Base-by-base conservation (phyloP, 2,888 invertebrate species). In the Melipona bicolor region DNA sequence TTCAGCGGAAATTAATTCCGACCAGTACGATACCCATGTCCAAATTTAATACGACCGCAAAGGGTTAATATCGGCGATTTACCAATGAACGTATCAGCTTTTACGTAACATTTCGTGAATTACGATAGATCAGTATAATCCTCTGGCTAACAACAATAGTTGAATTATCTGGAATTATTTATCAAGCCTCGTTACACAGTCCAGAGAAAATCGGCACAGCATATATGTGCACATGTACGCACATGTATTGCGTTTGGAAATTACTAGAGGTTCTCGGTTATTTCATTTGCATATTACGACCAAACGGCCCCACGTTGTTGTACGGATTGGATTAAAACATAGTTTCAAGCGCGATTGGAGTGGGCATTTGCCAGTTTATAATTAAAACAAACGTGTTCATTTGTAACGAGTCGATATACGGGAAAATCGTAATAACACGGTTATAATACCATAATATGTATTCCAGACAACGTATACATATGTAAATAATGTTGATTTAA, bases 131-230 rank as follows among this genome's bases (percentile, higher is more conserved):
- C 36, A n/a, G n/a, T 71, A 43, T 64, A 49, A 64, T 19, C 27
- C 21, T 19, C 4, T 15, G 32, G 49, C 19, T 49, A 65, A 59
- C 27, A 19, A 21, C 21, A 43, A 13, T 32, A 43, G 49, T 64
- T 3, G 27, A 43, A 24, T 64, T 27, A 52, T 71, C 49, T 19
- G 56, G 24, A 19, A 72, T 65, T 54, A 72, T 27, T 36, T 19
- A 32, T 21, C 62, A 2, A 19, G 43, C 54, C 52, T 4, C 21
- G 72, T 15, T n/a, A 19, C 65, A 52, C 27, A 70, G 54, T 17
- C 56, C 73, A 49, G 19, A 15, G 73, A 54, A 62, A 73, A 79
- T 64, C n/a, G 36, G n/a, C 24, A 50, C 64, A 36, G 0, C 21
- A 21, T 13, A 15, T 11, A 11, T 4, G 61, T 13, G 17, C n/a